Conservation (phyloP, 1,140 invertebrate genomes). For the Oscheius sp. region DNA sequence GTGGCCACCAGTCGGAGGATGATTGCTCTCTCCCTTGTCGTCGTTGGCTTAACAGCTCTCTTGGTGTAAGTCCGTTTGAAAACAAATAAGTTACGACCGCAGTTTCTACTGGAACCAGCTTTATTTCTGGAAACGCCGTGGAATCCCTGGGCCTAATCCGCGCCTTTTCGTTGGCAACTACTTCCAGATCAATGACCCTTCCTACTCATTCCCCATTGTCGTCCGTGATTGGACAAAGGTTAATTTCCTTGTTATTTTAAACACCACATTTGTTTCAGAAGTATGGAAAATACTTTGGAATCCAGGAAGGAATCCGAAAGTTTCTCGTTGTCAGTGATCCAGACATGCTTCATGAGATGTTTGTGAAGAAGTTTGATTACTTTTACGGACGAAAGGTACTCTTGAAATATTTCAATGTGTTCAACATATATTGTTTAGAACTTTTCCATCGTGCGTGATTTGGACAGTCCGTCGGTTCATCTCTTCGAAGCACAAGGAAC, state of each 20-base stretch:
- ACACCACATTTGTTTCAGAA: slow-evolving; percentile 41
- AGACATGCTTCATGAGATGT: slow-evolving; percentile 62
- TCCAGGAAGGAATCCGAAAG: slow-evolving; percentile 52
- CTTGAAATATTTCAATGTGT: background rate
- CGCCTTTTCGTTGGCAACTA: slow-evolving; percentile 62
- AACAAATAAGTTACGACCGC: background rate
- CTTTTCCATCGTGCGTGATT: slow-evolving; percentile 27
- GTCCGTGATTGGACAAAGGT: background rate
- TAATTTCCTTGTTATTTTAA: slow-evolving; percentile 34
- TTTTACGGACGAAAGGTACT: slow-evolving; percentile 62
- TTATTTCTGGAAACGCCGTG: slow-evolving; percentile 52
- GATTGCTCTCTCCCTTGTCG: too few relatives aligned
- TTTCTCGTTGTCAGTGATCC: slow-evolving; percentile 63
- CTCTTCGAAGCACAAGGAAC: slow-evolving; percentile 52
- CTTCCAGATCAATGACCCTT: slow-evolving; percentile 47
- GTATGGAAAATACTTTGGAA: slow-evolving; percentile 63
- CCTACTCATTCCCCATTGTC: slow-evolving; percentile 3
- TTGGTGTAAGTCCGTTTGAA: background rate
- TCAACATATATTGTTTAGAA: slow-evolving; percentile 5
- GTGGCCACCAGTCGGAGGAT: too few relatives aligned
- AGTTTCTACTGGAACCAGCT: background rate
- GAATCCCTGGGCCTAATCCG: slow-evolving; percentile 60
- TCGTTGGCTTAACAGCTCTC: too few relatives aligned
- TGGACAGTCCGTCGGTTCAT: slow-evolving; percentile 26
- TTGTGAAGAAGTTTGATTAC: slow-evolving; percentile 64